Conservation (phyloP, 2,113 vertebrate species). For the Ictidomys tridecemlineatus region DNA sequence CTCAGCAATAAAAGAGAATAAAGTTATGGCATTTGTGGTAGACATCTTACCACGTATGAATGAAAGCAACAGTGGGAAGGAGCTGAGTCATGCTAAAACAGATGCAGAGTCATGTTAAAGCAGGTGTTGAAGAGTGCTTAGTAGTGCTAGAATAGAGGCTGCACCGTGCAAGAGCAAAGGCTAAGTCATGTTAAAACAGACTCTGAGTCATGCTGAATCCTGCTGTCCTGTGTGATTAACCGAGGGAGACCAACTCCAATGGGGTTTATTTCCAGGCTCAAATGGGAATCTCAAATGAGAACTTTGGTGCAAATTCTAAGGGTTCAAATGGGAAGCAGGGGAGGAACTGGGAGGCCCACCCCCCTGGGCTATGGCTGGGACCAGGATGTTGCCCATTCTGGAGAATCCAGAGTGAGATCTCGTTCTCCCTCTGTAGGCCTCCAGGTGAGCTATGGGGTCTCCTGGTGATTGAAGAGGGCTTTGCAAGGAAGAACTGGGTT, state of each 20-base stretch:
- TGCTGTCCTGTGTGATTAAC: not conserved
- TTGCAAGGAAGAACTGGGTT: conserved; percentile 83
- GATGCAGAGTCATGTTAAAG: not conserved
- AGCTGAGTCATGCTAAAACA: not conserved
- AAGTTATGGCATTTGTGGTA: too few relatives aligned
- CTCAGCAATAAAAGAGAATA: too few relatives aligned
- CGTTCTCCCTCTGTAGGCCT: not conserved
- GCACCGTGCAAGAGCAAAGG: not conserved
- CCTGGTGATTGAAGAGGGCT: conserved; percentile 85
- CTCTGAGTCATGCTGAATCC: not conserved
- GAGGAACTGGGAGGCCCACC: not conserved
- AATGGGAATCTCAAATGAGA: not conserved
- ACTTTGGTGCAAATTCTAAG: not conserved
- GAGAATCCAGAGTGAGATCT: not conserved
- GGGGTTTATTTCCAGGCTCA: not conserved
- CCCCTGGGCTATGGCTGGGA: not conserved
- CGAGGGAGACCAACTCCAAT: not conserved
- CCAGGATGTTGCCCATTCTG: not conserved
- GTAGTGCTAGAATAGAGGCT: not conserved
- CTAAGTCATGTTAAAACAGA: not conserved
- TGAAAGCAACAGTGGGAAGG: not conserved
- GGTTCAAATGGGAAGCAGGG: not conserved
- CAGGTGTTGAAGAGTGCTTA: not conserved
- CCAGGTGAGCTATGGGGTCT: conserved; percentile 63
- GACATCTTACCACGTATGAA: not conserved